Percentiles rank a stretch among this genome's conserved stretches.
These are phyloP conservation scores for Acanthopleura granulata DNA, from an alignment of 2,888 invertebrate genomes.

Conservation along the genomic window DNA sequence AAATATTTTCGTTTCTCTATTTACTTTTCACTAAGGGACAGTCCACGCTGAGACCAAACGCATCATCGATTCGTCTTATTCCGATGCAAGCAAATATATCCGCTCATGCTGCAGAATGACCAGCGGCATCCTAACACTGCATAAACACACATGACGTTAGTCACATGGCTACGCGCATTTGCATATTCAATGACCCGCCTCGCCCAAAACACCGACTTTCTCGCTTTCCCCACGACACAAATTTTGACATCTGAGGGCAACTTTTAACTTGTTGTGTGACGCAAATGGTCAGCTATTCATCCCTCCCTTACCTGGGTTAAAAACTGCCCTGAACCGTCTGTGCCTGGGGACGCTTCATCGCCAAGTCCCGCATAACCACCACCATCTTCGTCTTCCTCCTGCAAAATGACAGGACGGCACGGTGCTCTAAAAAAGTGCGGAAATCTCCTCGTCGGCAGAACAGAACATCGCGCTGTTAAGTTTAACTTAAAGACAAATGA, in stretches of 20 bases:
- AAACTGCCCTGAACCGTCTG: slow-evolving; percentile 12
- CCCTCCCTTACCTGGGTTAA: slow-evolving; percentile 16
- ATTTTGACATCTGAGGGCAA: background rate
- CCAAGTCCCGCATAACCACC: background rate
- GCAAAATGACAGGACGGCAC: slow-evolving; percentile 18
- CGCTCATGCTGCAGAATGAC: background rate
- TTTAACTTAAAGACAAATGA: slow-evolving; percentile 9
- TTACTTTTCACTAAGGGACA: no score
- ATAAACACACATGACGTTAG: slow-evolving; percentile 8
- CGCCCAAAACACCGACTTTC: background rate
- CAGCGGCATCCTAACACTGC: background rate
- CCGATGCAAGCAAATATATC: no score
- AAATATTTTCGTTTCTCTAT: no score
- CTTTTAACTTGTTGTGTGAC: background rate
- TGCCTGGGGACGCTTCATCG: slow-evolving; percentile 19
- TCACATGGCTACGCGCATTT: slow-evolving; percentile 11
- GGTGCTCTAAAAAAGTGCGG: slow-evolving; percentile 14
- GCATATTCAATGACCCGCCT: slow-evolving; percentile 17
- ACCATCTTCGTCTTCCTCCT: slow-evolving; percentile 18
- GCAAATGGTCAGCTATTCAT: background rate
- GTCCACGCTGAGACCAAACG: no score
- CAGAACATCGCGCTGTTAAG: background rate
- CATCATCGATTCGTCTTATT: no score
- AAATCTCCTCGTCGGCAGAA: background rate
- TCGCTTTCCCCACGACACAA: background rate